Base-by-base conservation (phyloP, 2,888 invertebrate genomes). In the Alloscopus bannaensis region DNA sequence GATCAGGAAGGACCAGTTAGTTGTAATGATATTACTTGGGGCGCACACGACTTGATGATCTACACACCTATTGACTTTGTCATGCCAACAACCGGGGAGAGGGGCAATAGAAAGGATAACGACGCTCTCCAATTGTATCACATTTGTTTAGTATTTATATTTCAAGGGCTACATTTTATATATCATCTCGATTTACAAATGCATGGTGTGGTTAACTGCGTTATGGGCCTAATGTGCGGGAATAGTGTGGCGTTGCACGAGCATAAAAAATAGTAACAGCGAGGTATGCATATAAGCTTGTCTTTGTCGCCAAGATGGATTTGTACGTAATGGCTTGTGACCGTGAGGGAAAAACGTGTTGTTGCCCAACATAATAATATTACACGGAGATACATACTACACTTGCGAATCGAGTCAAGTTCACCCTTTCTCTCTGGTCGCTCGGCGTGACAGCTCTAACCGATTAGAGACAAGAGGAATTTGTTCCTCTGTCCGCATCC, bases 21-120 rank as follows among this genome's bases (percentile, higher is more conserved):
- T 62, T 65, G 52, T 76, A 72, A 60, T 45, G 68, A 76, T 68
- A 68, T 68, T 76, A 76, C 40, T 68, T 68, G 26, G 28, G n/a
- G 62, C 40, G 60, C 76, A 76, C 76, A 76, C 76, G 68, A 76
- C 76, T 68, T 76, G 76, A 76, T 76, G 66, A 76, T 66, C 76
- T 68, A 36, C 13, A n/a, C n/a, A 59, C 47, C 68, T 68, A 76
- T 76, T 76, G 76, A 76, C 76, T 64, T 55, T 59, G 59, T 65
- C 76, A 60, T 76, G 76, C 62, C 60, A 68, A 76, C n/a, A n/a
- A n/a, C n/a, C n/a, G n/a, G n/a, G n/a, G n/a, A n/a, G n/a, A n/a
- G n/a, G n/a, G n/a, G n/a, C n/a, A 68, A 47, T 60, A 28, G 45
- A 60, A 76, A 18, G n/a, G n/a, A n/a, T n/a, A n/a, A n/a, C n/a